Base-by-base conservation (phyloP, 2,888 invertebrate species). In the Thymelicus acteon region DNA sequence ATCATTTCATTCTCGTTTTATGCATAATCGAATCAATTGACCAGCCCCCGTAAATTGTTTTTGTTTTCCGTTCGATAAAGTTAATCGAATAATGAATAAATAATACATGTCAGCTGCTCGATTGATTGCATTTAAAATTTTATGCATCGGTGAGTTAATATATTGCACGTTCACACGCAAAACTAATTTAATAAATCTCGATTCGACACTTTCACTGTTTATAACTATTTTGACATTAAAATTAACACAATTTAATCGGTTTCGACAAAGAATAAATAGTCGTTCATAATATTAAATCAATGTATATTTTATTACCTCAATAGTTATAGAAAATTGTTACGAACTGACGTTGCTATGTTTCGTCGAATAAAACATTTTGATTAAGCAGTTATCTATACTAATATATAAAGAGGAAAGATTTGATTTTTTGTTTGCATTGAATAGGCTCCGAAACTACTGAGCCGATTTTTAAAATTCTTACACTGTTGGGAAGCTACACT, bases 81-180 rank as follows among this genome's bases (percentile, higher is more conserved):
- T 65, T 60, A 37, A 65, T 64, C 69, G 69, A 63, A 69, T 69
- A 63, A 65, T 70, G 64, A 64, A 65, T 71, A 65, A 65, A 71
- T 65, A 71, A 60, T 65, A 54, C 44, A 31, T 15, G 71, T 54
- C 71, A 71, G 71, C 60, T 71, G 71, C 65, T 71, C 65, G 60
- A 71, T 71, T 71, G 71, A 71, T 60, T 60, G 65, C 64, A 65
- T 71, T 65, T 47, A 71, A 65, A 71, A 70, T 70, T 70, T 70
- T 44, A 65, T 65, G 70, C 70, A 65, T 70, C 70, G 37, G 12
- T 65, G 40, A 15, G n/a, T 24, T 37, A 31, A 31, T 61, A 58
- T 58, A 58, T 63, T 49, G 57, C 37, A 31, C 13, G 60, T 58
- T 64, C 49, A 64, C 70, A 70, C 64, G 70, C 70, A 60, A 70